phyloP scores from a whole-genome alignment of 2,113 vertebrate genomes.

The Pachypanchax playfairii region DNA sequence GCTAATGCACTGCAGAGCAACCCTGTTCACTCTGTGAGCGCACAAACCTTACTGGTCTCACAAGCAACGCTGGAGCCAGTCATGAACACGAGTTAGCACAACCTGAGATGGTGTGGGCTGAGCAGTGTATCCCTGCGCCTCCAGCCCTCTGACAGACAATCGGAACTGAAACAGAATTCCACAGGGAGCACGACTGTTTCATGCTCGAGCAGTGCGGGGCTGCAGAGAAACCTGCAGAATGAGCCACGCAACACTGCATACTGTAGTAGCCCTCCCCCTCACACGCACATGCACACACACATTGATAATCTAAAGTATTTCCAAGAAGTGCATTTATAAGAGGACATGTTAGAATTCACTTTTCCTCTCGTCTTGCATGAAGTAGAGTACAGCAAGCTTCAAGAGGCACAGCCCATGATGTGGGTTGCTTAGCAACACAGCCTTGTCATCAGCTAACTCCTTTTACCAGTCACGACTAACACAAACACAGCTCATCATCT shows the following conservation, averaged over 20 bases:
- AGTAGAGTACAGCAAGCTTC: slow-evolving; percentile 75
- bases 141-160: slow-evolving; percentile 40
- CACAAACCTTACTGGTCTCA: slow-evolving; percentile 20
- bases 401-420: slow-evolving; percentile 83
- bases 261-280: not conserved
- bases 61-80: slow-evolving; percentile 38
- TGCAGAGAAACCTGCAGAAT: not conserved
- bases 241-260: slow-evolving; percentile 3
- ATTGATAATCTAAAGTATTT: slow-evolving; percentile 13
- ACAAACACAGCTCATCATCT: slow-evolving; percentile 83
- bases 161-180: slow-evolving; percentile 28
- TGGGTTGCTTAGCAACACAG: slow-evolving; percentile 86
- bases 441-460: slow-evolving; percentile 87
- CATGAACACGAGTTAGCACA: slow-evolving; percentile 47
- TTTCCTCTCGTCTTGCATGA: slow-evolving; percentile 66
- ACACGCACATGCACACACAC: not conserved
- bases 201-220: slow-evolving; percentile 11
- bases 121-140: slow-evolving; percentile 49
- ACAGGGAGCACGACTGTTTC: slow-evolving; percentile 22
- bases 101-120: slow-evolving; percentile 65
- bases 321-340: slow-evolving; percentile 14
- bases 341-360: slow-evolving; percentile 42
- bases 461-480: slow-evolving; percentile 92
- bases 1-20: slow-evolving; percentile 33
- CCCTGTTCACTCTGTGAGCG: slow-evolving; percentile 4